Evolutionary conservation across 2,113 vertebrate genomes (phyloP).

Genomic region (Poecile atricapillus): DNA sequence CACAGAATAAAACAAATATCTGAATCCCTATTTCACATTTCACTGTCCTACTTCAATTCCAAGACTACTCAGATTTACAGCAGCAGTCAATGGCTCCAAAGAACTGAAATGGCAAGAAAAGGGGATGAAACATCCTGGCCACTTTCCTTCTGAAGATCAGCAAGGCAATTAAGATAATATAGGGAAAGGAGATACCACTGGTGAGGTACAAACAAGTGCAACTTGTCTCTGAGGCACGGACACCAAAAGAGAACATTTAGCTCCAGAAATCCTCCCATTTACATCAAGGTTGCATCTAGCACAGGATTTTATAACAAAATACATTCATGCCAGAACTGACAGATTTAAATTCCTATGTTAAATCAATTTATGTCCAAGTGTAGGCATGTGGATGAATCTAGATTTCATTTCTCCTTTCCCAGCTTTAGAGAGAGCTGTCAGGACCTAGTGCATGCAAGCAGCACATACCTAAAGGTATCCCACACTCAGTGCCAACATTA

Average conservation of each 20-base stretch:
- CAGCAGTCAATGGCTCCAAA: neutral
- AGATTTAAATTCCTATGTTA: neutral
- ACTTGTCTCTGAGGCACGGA: neutral
- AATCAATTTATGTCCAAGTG: neutral
- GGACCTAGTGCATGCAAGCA: neutral
- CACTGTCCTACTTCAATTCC: neutral
- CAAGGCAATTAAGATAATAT: neutral
- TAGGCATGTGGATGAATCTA: neutral
- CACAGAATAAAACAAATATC: neutral
- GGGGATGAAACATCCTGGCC: neutral
- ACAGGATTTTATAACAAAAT: neutral
- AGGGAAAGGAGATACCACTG: neutral
- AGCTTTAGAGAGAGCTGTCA: neutral
- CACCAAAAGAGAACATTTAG: neutral
- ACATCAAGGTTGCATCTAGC: neutral
- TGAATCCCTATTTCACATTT: neutral
- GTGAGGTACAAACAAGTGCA: neutral
- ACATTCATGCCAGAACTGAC: fast-evolving
- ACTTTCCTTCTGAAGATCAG: neutral
- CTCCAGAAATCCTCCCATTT: neutral
- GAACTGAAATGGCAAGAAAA: neutral
- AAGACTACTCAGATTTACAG: neutral
- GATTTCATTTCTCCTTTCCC: neutral
- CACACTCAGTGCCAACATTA: neutral
- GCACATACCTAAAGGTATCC: neutral